Evolutionary conservation across 92 coral and sea anemone species (phyloP).

Genomic region (Paramuricea clavata): DNA sequence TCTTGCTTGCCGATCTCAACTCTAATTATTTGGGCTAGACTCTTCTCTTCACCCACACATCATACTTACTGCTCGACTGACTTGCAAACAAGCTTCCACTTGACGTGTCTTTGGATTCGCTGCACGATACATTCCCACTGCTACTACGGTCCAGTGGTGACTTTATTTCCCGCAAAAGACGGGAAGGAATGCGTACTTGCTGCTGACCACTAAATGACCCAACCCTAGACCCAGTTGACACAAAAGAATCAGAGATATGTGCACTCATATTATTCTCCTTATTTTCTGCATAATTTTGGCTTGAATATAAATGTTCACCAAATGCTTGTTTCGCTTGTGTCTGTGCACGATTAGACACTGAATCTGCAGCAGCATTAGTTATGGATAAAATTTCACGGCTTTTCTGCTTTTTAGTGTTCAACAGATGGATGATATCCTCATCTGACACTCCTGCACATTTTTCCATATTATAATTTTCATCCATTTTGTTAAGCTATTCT

Average conservation of each 20-base stretch:
- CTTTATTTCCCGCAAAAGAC: conserved; percentile 85
- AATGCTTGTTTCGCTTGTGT: not conserved
- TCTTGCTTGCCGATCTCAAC: too few relatives aligned
- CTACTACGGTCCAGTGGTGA: conserved; percentile 82
- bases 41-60: not conserved
- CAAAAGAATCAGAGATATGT: not conserved
- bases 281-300: conserved; percentile 24
- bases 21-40: too few relatives aligned
- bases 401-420: conserved; percentile 49
- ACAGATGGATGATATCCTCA: conserved; percentile 32
- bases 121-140: conserved; percentile 2
- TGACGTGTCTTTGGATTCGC: not conserved
- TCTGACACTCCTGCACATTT: not conserved
- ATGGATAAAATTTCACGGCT: conserved; percentile 80
- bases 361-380: conserved; percentile 92
- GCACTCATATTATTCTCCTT: conserved; percentile 28
- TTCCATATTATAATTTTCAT: not conserved
- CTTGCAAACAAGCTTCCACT: conserved; percentile 38
- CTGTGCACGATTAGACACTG: conserved; percentile 63
- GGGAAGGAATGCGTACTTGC: conserved; percentile 83
- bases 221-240: conserved; percentile 44
- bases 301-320: conserved; percentile 21
- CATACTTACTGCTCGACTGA: conserved; percentile 41
- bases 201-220: conserved; percentile 82
- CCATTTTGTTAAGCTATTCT: not conserved